Evolutionary conservation across 2,113 vertebrate genomes (phyloP), one percentile per base, ranked within the genome.

Genomic region (Burhinus bistriatus): DNA sequence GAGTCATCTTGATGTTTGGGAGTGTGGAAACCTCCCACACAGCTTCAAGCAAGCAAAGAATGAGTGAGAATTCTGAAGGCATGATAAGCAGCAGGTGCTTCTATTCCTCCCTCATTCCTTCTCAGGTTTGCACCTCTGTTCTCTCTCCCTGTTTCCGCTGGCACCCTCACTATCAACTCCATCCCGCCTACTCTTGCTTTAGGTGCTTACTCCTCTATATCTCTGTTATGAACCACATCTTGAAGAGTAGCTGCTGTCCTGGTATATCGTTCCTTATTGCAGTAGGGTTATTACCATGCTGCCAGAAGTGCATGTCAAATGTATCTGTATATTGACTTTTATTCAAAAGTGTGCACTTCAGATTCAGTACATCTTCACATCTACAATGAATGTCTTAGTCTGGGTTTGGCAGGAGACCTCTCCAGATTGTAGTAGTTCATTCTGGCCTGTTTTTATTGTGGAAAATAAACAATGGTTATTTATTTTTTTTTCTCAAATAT

Each of bases 71-170:
- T 95, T 90, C 27, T 93, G 54, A 87, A 73, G 82, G 38, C 68
- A 66, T 3, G 58, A 94, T 90, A 90, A 87, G 73, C 78, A 87
- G 78, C 90, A 79, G 75, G 82, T 96, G 90, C 78, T 91, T 85
- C 58, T 86, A 25, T 89, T 80, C 79, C 84, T 87, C 87, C 95
- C 78, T 80, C 70, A 72, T 59, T 93, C 85, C 36, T 93, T 72
- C 27, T 83, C 16, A 40, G 45, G 12, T 34, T 86, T 93, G 42
- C 68, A 38, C 38, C 25, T 72, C 51, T 69, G 21, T 80, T 92
- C 64, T 57, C 79, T 90, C 61, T 87, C 21, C 12, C 20, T 6
- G 3, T 65, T 96, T 89, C n/a, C 58, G n/a, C 59, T 77, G 58
- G 62, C 45, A 80, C 29, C 2, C 22, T 80, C 22, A 16, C 38